Evolutionary conservation across 1,140 invertebrate genomes (phyloP).

Genomic region (Drosophila tristis): DNA sequence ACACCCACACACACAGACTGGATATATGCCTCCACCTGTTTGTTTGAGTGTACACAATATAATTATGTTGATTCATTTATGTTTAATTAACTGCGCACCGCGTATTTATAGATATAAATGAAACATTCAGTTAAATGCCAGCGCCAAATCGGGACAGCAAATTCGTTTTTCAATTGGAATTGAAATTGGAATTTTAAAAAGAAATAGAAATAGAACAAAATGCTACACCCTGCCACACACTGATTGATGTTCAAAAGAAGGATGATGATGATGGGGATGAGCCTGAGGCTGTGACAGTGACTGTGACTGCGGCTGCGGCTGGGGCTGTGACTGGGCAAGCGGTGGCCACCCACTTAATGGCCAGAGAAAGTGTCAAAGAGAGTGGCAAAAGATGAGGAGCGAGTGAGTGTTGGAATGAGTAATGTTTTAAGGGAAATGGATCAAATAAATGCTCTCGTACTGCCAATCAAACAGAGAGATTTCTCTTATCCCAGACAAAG

Average conservation of each 20-base stretch:
- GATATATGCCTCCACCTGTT: not conserved
- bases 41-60: conserved; percentile 40
- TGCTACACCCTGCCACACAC: not conserved
- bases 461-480: too few relatives aligned
- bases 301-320: too few relatives aligned
- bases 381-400: not conserved
- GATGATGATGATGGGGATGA: too few relatives aligned
- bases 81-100: conserved; percentile 47
- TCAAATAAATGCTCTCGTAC: not conserved
- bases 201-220: not conserved
- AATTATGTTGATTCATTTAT: conserved; percentile 59
- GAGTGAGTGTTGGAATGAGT: conserved; percentile 19
- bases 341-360: conserved; percentile 33
- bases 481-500: too few relatives aligned
- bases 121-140: conserved; percentile 26
- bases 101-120: conserved; percentile 47
- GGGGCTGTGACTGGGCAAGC: too few relatives aligned
- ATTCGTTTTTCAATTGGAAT: conserved; percentile 22
- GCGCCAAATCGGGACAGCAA: not conserved
- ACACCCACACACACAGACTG: not conserved
- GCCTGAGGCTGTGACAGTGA: too few relatives aligned
- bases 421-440: conserved; percentile 18
- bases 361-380: conserved; percentile 4
- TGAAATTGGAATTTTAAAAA: conserved; percentile 4
- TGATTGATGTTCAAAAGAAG: conserved; percentile 37